Conservation (phyloP, 1,140 invertebrate genomes). For the Belonocnema kinseyi region DNA sequence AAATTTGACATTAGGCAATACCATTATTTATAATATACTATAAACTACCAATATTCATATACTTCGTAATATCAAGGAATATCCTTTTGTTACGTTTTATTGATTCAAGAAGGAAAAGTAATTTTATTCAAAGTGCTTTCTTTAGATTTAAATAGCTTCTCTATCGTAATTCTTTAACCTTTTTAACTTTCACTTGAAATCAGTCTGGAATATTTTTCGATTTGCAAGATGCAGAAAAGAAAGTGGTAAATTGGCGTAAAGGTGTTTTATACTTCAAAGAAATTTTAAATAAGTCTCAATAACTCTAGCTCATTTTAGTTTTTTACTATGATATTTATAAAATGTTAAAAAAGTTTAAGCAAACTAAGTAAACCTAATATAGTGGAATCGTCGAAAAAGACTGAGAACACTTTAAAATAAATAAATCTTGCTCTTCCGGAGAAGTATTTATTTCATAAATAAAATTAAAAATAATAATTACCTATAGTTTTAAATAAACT, state of each 20-base stretch:
- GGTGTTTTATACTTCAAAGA: neutral
- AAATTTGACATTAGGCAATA: no score
- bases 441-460: no score
- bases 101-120: slow-evolving; percentile 22
- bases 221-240: slow-evolving; percentile 10
- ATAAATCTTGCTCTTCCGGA: no score
- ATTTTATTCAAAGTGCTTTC: neutral
- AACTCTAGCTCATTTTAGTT: neutral
- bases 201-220: slow-evolving; percentile 10
- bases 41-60: neutral
- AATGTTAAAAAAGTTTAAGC: no score
- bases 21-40: no score
- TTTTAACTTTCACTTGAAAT: slow-evolving; percentile 24
- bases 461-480: no score
- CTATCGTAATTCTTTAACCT: neutral
- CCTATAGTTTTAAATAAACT: no score
- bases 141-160: neutral
- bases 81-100: neutral
- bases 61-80: neutral
- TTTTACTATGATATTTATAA: neutral
- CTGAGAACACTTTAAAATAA: no score
- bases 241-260: slow-evolving; percentile 10
- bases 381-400: no score
- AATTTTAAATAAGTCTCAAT: neutral
- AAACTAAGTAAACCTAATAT: no score